Base-by-base conservation (phyloP, 1,140 invertebrate genomes). In the Halesus radiatus region DNA sequence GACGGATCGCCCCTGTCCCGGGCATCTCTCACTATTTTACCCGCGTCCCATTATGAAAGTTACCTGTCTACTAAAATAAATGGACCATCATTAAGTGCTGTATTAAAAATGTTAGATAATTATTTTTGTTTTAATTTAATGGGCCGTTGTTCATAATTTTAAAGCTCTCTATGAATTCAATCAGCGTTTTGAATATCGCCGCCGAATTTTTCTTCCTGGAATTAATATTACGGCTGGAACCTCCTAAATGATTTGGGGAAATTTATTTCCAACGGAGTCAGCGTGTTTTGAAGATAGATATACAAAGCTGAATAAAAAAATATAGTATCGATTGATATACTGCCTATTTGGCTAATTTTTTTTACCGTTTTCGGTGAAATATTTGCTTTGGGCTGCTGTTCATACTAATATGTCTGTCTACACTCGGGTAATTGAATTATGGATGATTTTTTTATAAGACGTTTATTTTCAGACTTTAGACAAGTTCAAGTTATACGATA, bases 91-190 rank as follows among this genome's bases (percentile, higher is more conserved):
- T 83, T 83, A 83, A 83, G 81, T 79, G 81, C 79, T 56, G 76
- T 76, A 83, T 83, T 83, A 83, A 83, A 83, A 80, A 83, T 83
- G 75, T 60, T 78, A 83, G 76, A 80, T 83, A 83, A 83, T 83
- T 83, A 83, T 83, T 83, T 80, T 77, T 80, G 81, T 83, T 83
- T 83, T 83, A 83, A 83, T 83, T 80, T 83, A 83, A 83, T 80
- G 81, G 81, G 76, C 68, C 54, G 78, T 76, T 80, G 80, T 82
- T 80, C 80, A 83, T 83, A 83, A 83, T 83, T 83, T 79, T 68
- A 29, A 37, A 68, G 73, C 37, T 54, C 58, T 50, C 58, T 50
- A 66, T 23, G 68, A 54, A 77, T 81, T 81, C 66, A 76, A 72
- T 76, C 66, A 60, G n/a, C 32, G 73, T 80, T 76, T 76, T 76